Conservation (phyloP, 2,113 vertebrate genomes). For the Mormoops blainvillei region DNA sequence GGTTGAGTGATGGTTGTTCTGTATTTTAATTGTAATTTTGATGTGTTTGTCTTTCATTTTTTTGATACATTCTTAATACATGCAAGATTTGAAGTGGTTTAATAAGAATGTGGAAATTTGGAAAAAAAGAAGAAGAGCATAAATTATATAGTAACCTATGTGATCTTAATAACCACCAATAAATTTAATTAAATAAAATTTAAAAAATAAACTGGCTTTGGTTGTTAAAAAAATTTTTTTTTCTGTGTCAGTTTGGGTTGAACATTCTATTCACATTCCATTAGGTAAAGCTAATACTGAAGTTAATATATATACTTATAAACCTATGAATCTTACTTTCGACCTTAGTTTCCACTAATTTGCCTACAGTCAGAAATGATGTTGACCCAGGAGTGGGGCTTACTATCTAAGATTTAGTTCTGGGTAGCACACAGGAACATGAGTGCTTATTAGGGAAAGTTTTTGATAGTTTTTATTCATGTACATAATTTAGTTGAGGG, state of each 20-base stretch:
- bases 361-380: not conserved
- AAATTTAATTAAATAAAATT: not conserved
- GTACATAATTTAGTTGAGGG: not conserved
- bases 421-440: not conserved
- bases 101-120: not conserved
- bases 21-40: no score
- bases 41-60: not conserved
- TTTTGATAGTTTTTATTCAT: not conserved
- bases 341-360: not conserved
- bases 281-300: conserved; percentile 2
- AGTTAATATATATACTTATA: not conserved
- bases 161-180: no score
- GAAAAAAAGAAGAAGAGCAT: not conserved
- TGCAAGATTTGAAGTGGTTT: not conserved
- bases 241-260: not conserved
- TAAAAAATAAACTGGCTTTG: not conserved
- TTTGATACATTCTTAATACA: not conserved
- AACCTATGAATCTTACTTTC: not conserved
- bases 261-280: not conserved
- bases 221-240: not conserved
- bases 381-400: not conserved
- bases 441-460: not conserved
- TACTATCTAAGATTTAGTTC: not conserved
- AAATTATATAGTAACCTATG: not conserved
- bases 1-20: no score